Base-by-base conservation (phyloP, 2,113 vertebrate genomes). In the Furnarius figulus region DNA sequence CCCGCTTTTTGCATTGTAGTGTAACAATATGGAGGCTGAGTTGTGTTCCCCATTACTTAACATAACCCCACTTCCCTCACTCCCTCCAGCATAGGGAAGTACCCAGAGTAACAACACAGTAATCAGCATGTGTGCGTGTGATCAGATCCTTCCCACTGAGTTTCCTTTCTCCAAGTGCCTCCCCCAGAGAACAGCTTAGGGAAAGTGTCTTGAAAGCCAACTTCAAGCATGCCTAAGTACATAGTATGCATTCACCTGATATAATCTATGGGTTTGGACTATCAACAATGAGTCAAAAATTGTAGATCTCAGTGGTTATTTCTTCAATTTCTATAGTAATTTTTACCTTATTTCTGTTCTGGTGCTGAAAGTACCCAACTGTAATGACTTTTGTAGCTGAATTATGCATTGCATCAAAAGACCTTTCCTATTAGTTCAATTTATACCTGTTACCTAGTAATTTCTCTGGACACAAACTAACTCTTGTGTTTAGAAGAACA, bases 21-120 rank as follows among this genome's bases (percentile, higher is more conserved):
- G 14, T 35, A 74, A 58, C 0, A 0, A 53, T 5, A 4, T 2
- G 1, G 33, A 33, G 49, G 6, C 71, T 79, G 35, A 90, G 83
- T 90, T 72, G 35, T 68, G 15, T 21, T 85, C 30, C n/a, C 7
- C 37, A 21, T 62, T 44, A 19, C 2, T 58, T 14, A 37, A 15
- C 56, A n/a, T 40, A 75, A 53, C 6, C 9, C 10, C 33, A 14
- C 20, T 22, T 40, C 28, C 12, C 22, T 40, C 0, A 1, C 31
- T 37, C n/a, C 27, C 10, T 79, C 18, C 59, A 50, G 4, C 49
- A 56, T 0, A 28, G 16, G 4, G 14, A 58, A 49, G 9, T 42
- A 72, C 24, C 22, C 44, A 42, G 16, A 72, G 30, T 35, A 58
- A 53, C 28, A 49, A 17, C 2, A 1, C 25, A 70, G n/a, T 28